Evolutionary conservation across 2,888 invertebrate species (phyloP), one percentile per base, ranked within the genome.

Genomic region (Plebejus melissa): DNA sequence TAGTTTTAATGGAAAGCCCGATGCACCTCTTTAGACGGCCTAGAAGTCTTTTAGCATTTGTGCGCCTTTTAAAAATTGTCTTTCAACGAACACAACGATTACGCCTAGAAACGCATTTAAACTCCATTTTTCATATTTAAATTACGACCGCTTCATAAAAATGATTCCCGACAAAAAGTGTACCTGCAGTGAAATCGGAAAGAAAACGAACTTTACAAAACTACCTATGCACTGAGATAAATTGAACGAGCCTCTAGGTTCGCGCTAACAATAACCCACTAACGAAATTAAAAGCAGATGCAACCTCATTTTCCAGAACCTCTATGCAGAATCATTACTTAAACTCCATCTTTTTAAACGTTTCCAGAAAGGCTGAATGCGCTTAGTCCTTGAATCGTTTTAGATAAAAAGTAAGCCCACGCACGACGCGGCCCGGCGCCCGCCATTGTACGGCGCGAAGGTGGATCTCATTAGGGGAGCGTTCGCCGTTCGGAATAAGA

Each of bases 381-480:
- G 82, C 82, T 80, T 85, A 84, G 85, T 90, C 86, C 90, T 89
- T 89, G 89, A 83, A 84, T 83, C 83, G 80, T 80, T 81, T 81
- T 82, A 81, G 80, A 82, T 87, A 88, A 81, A 89, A 88, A 90
- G 84, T 86, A 89, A 88, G 82, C 86, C 85, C 88, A 92, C 89
- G 89, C 90, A 89, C 87, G 86, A 84, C 89, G 86, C 82, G 60
- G 60, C 65, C 58, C 65, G 65, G 32, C 32, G 32, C 60, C 28
- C 32, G 32, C 65, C 13, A 65, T 65, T 65, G 65, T 65, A 65
- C 36, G 13, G 13, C 65, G 11, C 87, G 82, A 88, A 91, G 91
- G 90, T 90, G 86, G 88, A 91, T 92, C 92, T 93, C 92, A 92
- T 93, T 93, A 92, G 87, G 86, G 84, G 89, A 85, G 84, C 87